Conservation (phyloP, 2,888 invertebrate genomes). For the Microctonus brassicae region DNA sequence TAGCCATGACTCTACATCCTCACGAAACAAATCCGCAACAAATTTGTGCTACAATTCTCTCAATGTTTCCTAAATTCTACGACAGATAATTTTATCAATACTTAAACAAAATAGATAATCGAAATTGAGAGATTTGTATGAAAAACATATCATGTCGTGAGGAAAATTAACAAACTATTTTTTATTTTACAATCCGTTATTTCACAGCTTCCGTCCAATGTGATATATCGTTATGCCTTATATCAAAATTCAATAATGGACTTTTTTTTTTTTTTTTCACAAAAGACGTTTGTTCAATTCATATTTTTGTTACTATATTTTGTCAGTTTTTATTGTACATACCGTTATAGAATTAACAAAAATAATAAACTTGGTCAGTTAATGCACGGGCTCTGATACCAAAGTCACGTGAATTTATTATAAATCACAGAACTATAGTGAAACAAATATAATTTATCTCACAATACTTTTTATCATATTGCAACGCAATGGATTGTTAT, state of each 20-base stretch:
- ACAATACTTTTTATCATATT: constrained; percentile 5
- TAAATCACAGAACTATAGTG: neutral
- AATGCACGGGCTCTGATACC: constrained; percentile 13
- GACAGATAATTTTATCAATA: neutral
- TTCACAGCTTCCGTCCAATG: neutral
- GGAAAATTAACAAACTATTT: neutral
- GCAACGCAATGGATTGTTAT: constrained; percentile 9
- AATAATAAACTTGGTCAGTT: constrained; percentile 16
- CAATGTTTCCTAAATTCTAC: constrained; percentile 77
- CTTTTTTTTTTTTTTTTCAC: neutral
- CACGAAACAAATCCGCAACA: constrained; percentile 91
- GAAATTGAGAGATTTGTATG: neutral
- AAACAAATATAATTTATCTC: neutral
- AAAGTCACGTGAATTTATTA: constrained; percentile 7
- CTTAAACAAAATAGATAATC: neutral
- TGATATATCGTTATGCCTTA: neutral
- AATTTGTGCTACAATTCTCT: constrained; percentile 88
- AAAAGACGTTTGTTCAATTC: neutral
- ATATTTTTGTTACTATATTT: neutral
- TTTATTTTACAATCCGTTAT: neutral
- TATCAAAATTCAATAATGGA: neutral
- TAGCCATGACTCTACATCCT: constrained; percentile 89
- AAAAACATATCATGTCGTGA: neutral
- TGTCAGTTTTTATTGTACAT: constrained; percentile 2
- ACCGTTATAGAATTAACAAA: neutral